These are phyloP conservation scores for Eucera pruinosa DNA, from an alignment of 2,888 invertebrate species.

Conservation along the genomic window DNA sequence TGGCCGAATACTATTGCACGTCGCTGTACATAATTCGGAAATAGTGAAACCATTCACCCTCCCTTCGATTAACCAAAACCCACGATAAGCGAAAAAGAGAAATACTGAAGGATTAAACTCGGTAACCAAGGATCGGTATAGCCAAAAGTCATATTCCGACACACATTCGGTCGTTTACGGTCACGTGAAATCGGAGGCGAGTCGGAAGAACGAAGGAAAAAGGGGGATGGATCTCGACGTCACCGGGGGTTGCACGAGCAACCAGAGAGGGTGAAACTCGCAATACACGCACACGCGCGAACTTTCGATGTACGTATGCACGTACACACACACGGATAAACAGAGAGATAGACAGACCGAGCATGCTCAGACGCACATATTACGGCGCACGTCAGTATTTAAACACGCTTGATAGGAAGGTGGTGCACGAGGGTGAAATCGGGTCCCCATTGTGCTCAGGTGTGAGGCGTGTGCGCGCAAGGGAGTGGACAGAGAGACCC, in stretches of 20 bases:
- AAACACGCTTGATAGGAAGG: constrained; percentile 72
- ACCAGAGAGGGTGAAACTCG: constrained; percentile 18
- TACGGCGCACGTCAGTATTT: constrained; percentile 70
- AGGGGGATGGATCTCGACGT: constrained; percentile 28
- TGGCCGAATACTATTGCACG: too few species aligned
- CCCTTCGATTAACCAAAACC: too few species aligned
- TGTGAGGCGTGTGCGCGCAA: constrained; percentile 82
- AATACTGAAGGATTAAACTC: background rate
- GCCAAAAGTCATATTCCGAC: constrained; percentile 57
- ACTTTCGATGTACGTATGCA: too few species aligned
- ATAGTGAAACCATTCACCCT: too few species aligned
- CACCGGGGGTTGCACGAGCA: constrained; percentile 6
- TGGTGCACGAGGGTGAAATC: constrained; percentile 77
- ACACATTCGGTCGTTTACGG: constrained; percentile 54
- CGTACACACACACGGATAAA: background rate
- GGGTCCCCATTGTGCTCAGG: constrained; percentile 83
- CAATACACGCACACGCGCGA: too few species aligned
- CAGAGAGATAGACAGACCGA: constrained; percentile 37
- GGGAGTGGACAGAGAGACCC: constrained; percentile 49
- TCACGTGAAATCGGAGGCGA: constrained; percentile 54
- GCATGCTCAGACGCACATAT: constrained; percentile 58
- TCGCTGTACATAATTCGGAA: too few species aligned
- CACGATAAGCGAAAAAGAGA: too few species aligned
- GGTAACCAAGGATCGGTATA: background rate
- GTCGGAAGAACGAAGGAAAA: constrained; percentile 45